These are phyloP conservation scores for Epinephelus moara DNA, from an alignment of 2,113 vertebrate genomes.

Conservation along the genomic window DNA sequence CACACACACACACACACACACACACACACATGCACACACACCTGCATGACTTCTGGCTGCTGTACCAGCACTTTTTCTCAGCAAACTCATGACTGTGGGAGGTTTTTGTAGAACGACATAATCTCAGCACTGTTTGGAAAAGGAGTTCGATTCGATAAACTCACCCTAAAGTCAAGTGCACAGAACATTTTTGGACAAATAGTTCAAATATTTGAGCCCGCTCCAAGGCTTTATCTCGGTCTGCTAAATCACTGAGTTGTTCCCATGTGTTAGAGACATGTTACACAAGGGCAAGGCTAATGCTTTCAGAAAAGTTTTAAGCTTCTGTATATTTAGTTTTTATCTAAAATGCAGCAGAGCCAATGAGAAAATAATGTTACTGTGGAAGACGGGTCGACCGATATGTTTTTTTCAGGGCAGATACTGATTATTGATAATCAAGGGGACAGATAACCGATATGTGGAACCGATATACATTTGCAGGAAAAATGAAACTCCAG, in stretches of 20 bases:
- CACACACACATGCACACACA: conserved; percentile 41
- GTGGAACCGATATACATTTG: too few species aligned
- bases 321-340: not conserved
- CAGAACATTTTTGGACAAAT: conserved; percentile 74
- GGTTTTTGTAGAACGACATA: conserved; percentile 31
- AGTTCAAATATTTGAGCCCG: conserved; percentile 75
- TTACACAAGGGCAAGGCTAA: conserved; percentile 40
- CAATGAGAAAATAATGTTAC: not conserved
- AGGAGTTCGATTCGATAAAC: conserved; percentile 70
- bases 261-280: conserved; percentile 59
- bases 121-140: conserved; percentile 68
- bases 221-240: conserved; percentile 75
- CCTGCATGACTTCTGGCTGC: conserved; percentile 57
- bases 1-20: conserved; percentile 7
- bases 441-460: too few species aligned
- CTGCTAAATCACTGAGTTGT: conserved; percentile 60
- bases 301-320: conserved; percentile 14
- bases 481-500: too few species aligned
- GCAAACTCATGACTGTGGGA: conserved; percentile 57
- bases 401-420: too few species aligned
- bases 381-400: too few species aligned
- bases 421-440: too few species aligned
- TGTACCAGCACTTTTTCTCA: conserved; percentile 58
- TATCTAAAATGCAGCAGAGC: not conserved
- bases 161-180: conserved; percentile 69